phyloP scores from a whole-genome alignment of 2,113 vertebrate genomes.

The Anthoscopus minutus region DNA sequence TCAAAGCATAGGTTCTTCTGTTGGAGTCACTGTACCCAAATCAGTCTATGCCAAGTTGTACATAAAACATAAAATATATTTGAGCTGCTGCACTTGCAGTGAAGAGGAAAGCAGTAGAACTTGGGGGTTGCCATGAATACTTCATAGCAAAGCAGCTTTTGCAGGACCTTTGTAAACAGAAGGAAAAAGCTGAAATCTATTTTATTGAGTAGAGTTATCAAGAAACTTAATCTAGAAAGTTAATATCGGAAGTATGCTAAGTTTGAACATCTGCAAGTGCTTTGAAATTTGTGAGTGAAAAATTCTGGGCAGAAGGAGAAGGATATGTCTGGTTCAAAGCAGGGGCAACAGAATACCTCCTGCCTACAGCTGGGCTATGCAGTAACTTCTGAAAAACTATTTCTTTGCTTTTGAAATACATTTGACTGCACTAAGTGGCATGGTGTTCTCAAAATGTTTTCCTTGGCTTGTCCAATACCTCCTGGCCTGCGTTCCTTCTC shows the following conservation, averaged over 20 bases:
- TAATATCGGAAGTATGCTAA: neutral
- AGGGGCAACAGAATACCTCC: neutral
- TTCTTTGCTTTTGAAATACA: slow-evolving; percentile 27
- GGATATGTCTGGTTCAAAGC: slow-evolving; percentile 33
- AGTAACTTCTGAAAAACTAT: neutral
- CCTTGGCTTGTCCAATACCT: slow-evolving; percentile 11
- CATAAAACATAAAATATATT: neutral
- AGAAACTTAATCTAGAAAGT: neutral
- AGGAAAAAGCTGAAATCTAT: neutral
- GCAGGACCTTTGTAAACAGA: neutral
- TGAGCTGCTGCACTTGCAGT: neutral
- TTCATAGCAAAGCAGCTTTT: neutral
- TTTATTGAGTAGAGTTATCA: slow-evolving; percentile 1
- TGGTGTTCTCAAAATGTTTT: slow-evolving; percentile 28
- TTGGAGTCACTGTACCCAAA: neutral
- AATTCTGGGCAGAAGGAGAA: neutral
- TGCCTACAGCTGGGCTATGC: neutral
- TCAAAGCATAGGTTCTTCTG: neutral
- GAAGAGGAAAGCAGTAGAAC: neutral
- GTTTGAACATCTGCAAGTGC: slow-evolving; percentile 24
- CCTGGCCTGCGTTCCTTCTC: slow-evolving; percentile 1
- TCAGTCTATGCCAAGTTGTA: neutral
- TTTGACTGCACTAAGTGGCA: slow-evolving; percentile 31
- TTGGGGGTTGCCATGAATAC: neutral
- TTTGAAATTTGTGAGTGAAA: slow-evolving; percentile 38